Percentiles rank a stretch among this genome's conserved stretches.
Evolutionary conservation across 2,113 vertebrate species (phyloP).

Genomic region (Peromyscus maniculatus): DNA sequence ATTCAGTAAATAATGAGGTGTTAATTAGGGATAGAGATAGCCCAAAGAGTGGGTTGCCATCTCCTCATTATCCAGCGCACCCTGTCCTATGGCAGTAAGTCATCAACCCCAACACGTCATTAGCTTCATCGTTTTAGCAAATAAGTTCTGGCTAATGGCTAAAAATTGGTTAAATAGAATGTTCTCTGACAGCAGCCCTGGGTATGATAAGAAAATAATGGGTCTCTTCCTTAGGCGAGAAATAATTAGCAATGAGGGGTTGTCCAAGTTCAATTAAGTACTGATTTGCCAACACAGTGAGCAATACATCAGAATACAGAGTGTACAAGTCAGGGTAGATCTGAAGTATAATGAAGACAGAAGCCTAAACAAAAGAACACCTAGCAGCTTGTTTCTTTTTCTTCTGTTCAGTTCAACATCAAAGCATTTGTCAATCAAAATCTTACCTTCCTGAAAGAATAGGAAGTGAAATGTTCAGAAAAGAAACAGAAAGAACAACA

Average conservation of each 20-base stretch:
- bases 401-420: background rate
- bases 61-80: constrained; percentile 43
- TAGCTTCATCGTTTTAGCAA: constrained; percentile 70
- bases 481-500: background rate
- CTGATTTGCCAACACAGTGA: constrained; percentile 59
- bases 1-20: constrained; percentile 36
- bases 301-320: background rate
- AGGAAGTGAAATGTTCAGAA: background rate
- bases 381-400: background rate
- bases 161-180: constrained; percentile 72
- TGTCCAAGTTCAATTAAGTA: constrained; percentile 66
- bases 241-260: constrained; percentile 60
- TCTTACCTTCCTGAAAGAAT: background rate
- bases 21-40: constrained; percentile 47
- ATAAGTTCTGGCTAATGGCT: constrained; percentile 63
- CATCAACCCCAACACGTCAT: constrained; percentile 48
- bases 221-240: constrained; percentile 66
- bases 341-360: constrained; percentile 42
- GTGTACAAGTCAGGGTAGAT: background rate
- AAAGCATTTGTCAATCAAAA: constrained; percentile 9
- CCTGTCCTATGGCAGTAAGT: constrained; percentile 37
- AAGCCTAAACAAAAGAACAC: constrained; percentile 6
- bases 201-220: constrained; percentile 73
- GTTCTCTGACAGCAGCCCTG: constrained; percentile 59
- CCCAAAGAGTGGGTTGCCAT: constrained; percentile 35